These are phyloP conservation scores for Hesperophylax magnus DNA, from an alignment of 1,140 invertebrate genomes.

Conservation along the genomic window DNA sequence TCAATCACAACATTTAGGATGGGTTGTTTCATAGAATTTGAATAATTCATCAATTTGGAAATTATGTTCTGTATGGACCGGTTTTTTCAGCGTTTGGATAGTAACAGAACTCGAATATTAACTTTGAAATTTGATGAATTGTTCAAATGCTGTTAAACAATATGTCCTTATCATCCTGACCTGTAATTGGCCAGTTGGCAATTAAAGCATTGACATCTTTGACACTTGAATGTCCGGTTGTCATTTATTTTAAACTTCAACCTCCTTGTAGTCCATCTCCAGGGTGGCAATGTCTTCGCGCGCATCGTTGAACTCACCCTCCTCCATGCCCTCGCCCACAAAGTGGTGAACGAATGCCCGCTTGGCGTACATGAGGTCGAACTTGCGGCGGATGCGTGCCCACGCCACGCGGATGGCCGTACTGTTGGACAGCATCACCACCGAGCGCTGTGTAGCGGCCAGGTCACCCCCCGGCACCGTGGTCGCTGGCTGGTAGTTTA, in stretches of 20 bases:
- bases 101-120: too few species aligned
- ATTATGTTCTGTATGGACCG: too few species aligned
- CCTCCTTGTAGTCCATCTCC: constrained; percentile 77
- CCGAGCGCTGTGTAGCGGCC: constrained; percentile 77
- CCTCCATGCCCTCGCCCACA: constrained; percentile 86
- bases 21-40: too few species aligned
- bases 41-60: too few species aligned
- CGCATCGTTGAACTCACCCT: constrained; percentile 80
- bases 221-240: too few species aligned
- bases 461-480: constrained; percentile 83
- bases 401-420: constrained; percentile 83
- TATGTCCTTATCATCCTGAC: too few species aligned
- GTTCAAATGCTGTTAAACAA: too few species aligned
- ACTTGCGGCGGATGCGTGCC: constrained; percentile 79
- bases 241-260: constrained; percentile 59
- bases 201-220: too few species aligned
- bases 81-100: too few species aligned
- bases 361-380: constrained; percentile 81
- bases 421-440: constrained; percentile 83
- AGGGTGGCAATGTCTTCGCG: constrained; percentile 80
- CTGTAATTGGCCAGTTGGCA: too few species aligned
- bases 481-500: constrained; percentile 81
- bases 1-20: too few species aligned
- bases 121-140: too few species aligned
- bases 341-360: constrained; percentile 85